Evolutionary conservation across 2,888 invertebrate species (phyloP).

Genomic region (Coelinius sp.): DNA sequence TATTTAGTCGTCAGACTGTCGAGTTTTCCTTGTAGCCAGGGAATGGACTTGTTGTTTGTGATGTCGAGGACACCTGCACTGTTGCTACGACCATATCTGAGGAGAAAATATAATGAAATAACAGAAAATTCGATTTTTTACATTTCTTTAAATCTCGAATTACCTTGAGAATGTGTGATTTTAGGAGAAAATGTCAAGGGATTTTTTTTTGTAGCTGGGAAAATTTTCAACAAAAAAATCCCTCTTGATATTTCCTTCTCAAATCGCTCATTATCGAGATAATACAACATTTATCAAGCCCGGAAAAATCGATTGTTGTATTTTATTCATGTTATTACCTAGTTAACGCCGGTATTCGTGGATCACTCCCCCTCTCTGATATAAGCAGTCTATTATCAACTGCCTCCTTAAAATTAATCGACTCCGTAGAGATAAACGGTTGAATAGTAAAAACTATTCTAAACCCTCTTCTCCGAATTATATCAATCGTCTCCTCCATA

Average conservation of each 20-base stretch:
- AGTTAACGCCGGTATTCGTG: slow-evolving; percentile 86
- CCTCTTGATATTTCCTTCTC: too few species aligned
- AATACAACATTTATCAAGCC: too few species aligned
- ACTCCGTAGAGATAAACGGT: slow-evolving; percentile 91
- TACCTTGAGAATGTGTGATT: background rate
- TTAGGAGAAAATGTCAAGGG: too few species aligned
- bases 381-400: slow-evolving; percentile 83
- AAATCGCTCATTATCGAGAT: too few species aligned
- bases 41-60: slow-evolving; percentile 84
- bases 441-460: slow-evolving; percentile 91
- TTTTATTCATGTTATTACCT: slow-evolving; percentile 71
- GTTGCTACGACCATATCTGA: slow-evolving; percentile 81
- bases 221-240: too few species aligned
- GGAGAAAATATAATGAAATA: too few species aligned
- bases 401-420: slow-evolving; percentile 85
- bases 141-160: too few species aligned
- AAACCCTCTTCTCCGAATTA: slow-evolving; percentile 87
- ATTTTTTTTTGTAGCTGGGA: too few species aligned
- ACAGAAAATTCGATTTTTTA: background rate
- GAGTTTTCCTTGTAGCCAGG: slow-evolving; percentile 85
- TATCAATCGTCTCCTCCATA: slow-evolving; percentile 83
- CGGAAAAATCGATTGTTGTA: too few species aligned
- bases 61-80: slow-evolving; percentile 91
- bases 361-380: slow-evolving; percentile 84
- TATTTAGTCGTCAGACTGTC: slow-evolving; percentile 80